Evolutionary conservation across 2,797 vertebrate genomes (phyloP).

Genomic region (Gobionotothen gibberifrons): DNA sequence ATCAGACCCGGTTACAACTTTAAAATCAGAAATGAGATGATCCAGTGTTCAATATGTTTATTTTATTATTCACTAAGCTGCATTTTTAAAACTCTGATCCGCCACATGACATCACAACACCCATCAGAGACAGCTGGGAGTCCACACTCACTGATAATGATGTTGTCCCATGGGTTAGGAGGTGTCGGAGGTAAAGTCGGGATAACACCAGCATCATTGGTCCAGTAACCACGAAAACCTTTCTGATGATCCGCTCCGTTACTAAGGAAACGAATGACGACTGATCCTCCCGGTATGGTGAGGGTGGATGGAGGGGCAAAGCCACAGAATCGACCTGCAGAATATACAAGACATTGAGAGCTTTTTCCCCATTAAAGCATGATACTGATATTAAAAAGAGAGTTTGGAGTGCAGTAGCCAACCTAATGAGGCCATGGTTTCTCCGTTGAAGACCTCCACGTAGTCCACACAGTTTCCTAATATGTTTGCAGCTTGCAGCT

Average conservation of each 20-base stretch:
- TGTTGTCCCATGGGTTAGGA: constrained; percentile 78
- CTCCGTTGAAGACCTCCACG: constrained; percentile 80
- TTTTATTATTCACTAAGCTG: neutral
- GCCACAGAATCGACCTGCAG: constrained; percentile 82
- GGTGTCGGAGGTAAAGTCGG: constrained; percentile 72
- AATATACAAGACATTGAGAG: constrained; percentile 13
- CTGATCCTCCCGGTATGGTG: constrained; percentile 55
- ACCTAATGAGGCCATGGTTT: constrained; percentile 65
- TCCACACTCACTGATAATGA: constrained; percentile 73
- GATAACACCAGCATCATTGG: constrained; percentile 66
- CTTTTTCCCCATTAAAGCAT: neutral
- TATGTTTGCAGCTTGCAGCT: constrained; percentile 72
- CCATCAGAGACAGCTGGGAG: neutral
- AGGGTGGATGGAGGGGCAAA: constrained; percentile 59
- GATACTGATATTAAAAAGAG: neutral
- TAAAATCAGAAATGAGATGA: neutral
- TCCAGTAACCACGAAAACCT: constrained; percentile 86
- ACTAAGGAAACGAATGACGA: constrained; percentile 80
- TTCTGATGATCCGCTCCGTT: constrained; percentile 68
- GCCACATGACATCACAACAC: neutral
- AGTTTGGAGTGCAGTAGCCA: constrained; percentile 9
- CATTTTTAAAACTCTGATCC: neutral
- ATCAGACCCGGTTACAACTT: neutral
- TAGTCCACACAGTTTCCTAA: constrained; percentile 81
- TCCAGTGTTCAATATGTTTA: neutral